Conservation (phyloP, 2,888 invertebrate species). For the Dryadula phaetusa region DNA sequence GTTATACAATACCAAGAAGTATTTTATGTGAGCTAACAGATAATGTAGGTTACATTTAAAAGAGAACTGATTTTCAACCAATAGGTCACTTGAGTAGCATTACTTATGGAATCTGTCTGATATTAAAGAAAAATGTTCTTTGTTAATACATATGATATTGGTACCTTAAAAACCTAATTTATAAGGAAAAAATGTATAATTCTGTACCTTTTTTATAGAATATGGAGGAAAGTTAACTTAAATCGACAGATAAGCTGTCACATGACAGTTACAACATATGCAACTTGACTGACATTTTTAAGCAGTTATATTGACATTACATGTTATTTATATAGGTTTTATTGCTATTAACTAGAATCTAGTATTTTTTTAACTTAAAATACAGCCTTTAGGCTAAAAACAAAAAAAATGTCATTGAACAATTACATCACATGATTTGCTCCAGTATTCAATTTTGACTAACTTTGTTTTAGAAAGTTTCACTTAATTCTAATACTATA, state of each 20-base stretch:
- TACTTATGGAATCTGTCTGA: background rate
- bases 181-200: no score
- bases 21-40: constrained; percentile 10
- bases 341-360: background rate
- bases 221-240: background rate
- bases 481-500: background rate
- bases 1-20: background rate
- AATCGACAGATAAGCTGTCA: background rate
- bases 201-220: background rate
- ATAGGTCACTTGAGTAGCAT: constrained; percentile 20
- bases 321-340: no score
- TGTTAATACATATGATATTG: background rate
- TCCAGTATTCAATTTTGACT: background rate
- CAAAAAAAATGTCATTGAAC: constrained; percentile 11
- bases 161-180: background rate
- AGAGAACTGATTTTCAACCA: background rate
- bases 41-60: background rate
- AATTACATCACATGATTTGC: constrained; percentile 23
- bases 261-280: background rate
- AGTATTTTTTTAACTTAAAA: background rate
- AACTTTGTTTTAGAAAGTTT: background rate
- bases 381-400: background rate
- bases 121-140: background rate
- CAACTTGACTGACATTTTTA: background rate
- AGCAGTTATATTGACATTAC: no score